Conservation (phyloP, 2,797 vertebrate genomes). For the Rhinoraja longicauda region DNA sequence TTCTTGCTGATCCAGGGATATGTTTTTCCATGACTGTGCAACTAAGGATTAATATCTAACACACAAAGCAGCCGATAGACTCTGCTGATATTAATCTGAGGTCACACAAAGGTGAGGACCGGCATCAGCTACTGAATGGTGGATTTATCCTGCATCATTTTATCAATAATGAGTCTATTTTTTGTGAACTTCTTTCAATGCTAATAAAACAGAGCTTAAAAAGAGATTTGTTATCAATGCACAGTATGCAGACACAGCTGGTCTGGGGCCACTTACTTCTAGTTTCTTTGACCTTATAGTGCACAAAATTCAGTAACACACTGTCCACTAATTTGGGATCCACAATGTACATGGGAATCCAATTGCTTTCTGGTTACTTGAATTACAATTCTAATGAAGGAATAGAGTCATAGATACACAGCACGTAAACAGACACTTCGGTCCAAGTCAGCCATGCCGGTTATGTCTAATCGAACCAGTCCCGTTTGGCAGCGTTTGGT, state of each 20-base stretch:
- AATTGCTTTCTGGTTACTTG: background rate
- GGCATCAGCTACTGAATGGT: background rate
- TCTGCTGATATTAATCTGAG: conserved; percentile 33
- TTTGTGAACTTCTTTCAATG: background rate
- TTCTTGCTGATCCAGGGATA: conserved; percentile 33
- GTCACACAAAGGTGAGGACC: conserved; percentile 18
- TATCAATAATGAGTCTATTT: conserved; percentile 20
- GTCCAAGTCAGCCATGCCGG: too few species aligned
- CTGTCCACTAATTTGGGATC: background rate
- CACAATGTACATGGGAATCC: background rate
- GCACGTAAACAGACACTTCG: too few species aligned
- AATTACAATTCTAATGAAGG: background rate
- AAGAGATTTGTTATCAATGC: conserved; percentile 19
- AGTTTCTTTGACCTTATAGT: background rate
- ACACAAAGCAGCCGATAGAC: background rate
- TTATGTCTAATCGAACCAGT: too few species aligned
- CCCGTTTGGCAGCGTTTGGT: too few species aligned
- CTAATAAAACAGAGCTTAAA: conserved; percentile 28
- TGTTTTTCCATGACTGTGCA: conserved; percentile 15
- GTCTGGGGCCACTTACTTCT: background rate
- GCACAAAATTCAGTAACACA: background rate
- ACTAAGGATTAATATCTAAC: conserved; percentile 29
- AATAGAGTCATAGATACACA: too few species aligned
- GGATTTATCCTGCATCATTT: conserved; percentile 21
- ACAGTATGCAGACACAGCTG: conserved; percentile 26